These are phyloP conservation scores for Antennarius maculatus DNA, from an alignment of 2,797 vertebrate species.

Conservation along the genomic window DNA sequence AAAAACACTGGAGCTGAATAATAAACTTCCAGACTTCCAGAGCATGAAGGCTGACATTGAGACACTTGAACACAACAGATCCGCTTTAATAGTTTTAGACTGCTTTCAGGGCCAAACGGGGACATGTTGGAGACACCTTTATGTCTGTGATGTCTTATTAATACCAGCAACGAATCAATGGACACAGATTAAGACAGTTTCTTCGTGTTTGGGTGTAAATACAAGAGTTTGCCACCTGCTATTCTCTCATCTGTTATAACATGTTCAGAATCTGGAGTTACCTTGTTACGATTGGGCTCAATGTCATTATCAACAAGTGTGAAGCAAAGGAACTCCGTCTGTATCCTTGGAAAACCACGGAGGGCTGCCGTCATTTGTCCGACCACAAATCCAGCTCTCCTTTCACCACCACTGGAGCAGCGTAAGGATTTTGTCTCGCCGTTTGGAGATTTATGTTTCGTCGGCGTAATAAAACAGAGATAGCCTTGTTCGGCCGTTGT, in stretches of 20 bases:
- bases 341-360: conserved; percentile 40
- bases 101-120: too few species aligned
- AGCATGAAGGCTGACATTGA: not conserved
- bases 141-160: too few species aligned
- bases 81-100: too few species aligned
- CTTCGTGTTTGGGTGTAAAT: too few species aligned
- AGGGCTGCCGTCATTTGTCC: conserved; percentile 21
- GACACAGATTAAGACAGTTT: too few species aligned
- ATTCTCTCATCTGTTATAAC: conserved; percentile 1
- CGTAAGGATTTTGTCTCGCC: conserved; percentile 59
- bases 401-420: conserved; percentile 48
- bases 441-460: conserved; percentile 55
- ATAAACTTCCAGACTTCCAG: not conserved
- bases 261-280: conserved; percentile 8
- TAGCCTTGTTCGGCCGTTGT: conserved; percentile 40
- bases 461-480: conserved; percentile 54
- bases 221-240: not conserved
- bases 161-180: too few species aligned
- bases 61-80: not conserved
- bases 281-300: conserved; percentile 27
- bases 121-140: too few species aligned
- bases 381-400: conserved; percentile 40
- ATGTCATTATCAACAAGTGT: conserved; percentile 44
- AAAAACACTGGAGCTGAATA: conserved; percentile 4
- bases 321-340: conserved; percentile 23